Percentiles rank a stretch among this genome's conserved stretches.
Conservation (phyloP, 2,113 vertebrate genomes). For the Alosa alosa region DNA sequence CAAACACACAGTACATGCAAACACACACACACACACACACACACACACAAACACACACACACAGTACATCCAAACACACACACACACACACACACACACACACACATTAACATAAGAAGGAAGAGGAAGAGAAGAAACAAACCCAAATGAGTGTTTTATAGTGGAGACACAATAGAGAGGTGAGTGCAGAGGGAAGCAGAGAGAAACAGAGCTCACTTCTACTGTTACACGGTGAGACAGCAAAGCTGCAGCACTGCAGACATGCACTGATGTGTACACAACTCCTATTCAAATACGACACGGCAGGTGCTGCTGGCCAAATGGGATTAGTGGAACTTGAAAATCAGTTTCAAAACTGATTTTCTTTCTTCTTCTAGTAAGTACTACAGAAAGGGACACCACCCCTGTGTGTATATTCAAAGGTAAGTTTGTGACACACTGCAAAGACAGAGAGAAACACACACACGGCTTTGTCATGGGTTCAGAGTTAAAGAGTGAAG, state of each 20-base stretch:
- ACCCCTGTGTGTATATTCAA: background rate
- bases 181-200: background rate
- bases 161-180: background rate
- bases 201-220: background rate
- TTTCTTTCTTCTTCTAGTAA: background rate
- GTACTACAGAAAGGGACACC: background rate
- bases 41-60: slow-evolving; percentile 7
- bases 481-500: background rate
- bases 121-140: background rate
- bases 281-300: background rate
- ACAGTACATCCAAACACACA: background rate
- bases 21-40: background rate
- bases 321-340: background rate
- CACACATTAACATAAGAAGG: background rate
- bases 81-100: slow-evolving; percentile 14
- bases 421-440: background rate
- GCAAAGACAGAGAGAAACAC: slow-evolving; percentile 17
- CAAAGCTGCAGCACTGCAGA: background rate
- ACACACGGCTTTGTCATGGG: background rate
- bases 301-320: background rate
- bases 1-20: slow-evolving; percentile 24
- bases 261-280: background rate
- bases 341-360: too few species aligned
- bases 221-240: background rate
- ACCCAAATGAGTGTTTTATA: background rate